Base-by-base conservation (phyloP, 1,140 invertebrate species). In the Grapholita molesta region DNA sequence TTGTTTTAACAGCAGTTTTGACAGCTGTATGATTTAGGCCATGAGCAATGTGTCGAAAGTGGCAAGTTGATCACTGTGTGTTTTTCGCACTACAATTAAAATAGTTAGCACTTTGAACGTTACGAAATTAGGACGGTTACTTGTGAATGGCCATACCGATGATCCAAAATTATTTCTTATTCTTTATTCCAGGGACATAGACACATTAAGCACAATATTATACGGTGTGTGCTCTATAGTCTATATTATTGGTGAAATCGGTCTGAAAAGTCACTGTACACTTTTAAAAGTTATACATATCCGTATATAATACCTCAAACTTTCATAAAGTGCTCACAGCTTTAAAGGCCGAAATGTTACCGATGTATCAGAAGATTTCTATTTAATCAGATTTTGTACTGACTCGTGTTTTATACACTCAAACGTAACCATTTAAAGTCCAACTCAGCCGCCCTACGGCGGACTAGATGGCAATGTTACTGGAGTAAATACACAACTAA, bases 401-500 rank as follows among this genome's bases (percentile, higher is more conserved):
- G n/a, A n/a, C n/a, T 12, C 35, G n/a, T 5, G 35, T 38, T 15
- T 15, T 15, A 38, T 12, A 35, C 33, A 3, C 15, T 48, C 18
- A 48, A 48, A 48, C 42, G 42, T 48, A 21, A 21, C 18, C 42
- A 48, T n/a, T n/a, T n/a, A 38, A 12, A 38, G 3, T 48, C 21
- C 18, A 48, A 48, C 1, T 21, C 21, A 4, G 8, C 42, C 7
- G 9, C 42, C n/a, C 70, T 79, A 88, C 6, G 85, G 86, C 15
- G 81, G 81, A n/a, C 86, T 77, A 15, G 88, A 84, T 4, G 88
- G 85, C 42, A 93, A 79, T 4, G 92, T 84, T 7, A 92, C 92
- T 24, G 87, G 88, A 24, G 87, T 85, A 64, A 94, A 94, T 18
- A 94, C 90, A 72, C 93, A 94, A 67, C 92, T 88, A 6, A 94